Percentiles rank a stretch among this genome's conserved stretches.
Evolutionary conservation across 2,113 vertebrate genomes (phyloP).

Genomic region (Garra rufa): DNA sequence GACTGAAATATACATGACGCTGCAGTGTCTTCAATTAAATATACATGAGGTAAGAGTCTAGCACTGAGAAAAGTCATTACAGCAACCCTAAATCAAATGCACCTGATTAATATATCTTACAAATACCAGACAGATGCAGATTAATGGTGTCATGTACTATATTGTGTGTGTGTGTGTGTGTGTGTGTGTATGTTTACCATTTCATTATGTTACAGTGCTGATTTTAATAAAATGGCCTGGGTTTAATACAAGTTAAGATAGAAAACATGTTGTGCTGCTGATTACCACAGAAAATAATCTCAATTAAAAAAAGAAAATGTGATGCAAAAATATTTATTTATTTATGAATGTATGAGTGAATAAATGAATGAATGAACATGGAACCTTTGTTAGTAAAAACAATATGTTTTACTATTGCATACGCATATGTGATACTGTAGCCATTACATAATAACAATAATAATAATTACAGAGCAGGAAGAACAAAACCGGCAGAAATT

Average conservation of each 20-base stretch:
- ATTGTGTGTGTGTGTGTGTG: neutral
- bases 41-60: constrained; percentile 35
- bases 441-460: no score
- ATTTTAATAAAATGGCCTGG: no score
- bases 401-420: no score
- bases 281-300: no score
- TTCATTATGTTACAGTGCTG: neutral
- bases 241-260: neutral
- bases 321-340: no score
- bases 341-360: no score
- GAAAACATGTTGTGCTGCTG: neutral
- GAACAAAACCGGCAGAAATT: no score
- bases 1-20: constrained; percentile 53
- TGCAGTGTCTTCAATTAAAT: constrained; percentile 44
- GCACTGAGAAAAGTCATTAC: constrained; percentile 33
- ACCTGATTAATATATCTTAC: neutral
- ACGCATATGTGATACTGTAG: no score
- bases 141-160: neutral
- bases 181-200: neutral
- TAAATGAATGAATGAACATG: no score
- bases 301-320: no score
- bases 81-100: constrained; percentile 5
- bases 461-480: no score
- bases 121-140: neutral
- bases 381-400: no score